These are phyloP conservation scores for Hystrix brachyura DNA, from an alignment of 2,113 vertebrate species.

Conservation along the genomic window DNA sequence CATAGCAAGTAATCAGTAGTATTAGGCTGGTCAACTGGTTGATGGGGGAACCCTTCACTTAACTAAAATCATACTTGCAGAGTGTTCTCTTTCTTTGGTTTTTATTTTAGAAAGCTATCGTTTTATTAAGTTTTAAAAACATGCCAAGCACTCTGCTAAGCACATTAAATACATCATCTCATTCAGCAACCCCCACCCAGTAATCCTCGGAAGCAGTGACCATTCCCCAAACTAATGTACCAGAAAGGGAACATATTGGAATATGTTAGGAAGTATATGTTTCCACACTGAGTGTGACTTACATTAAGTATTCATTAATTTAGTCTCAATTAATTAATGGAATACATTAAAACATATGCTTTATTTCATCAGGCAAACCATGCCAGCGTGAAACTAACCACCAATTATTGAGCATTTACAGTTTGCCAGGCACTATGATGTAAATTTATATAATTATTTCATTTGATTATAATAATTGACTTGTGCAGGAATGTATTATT, in stretches of 20 bases:
- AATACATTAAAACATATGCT: conserved; percentile 39
- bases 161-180: not conserved
- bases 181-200: not conserved
- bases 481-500: not conserved
- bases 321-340: conserved; percentile 63
- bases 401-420: conserved; percentile 49
- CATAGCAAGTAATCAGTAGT: not conserved
- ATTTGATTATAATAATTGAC: conserved; percentile 51
- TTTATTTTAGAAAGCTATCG: conserved; percentile 30
- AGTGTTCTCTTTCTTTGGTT: not conserved
- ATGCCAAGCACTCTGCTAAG: not conserved
- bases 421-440: not conserved
- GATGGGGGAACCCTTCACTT: not conserved
- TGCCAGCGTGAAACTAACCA: conserved; percentile 59
- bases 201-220: not conserved
- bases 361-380: conserved; percentile 64
- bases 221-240: conserved; percentile 4
- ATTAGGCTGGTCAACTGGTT: not conserved
- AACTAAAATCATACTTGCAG: conserved; percentile 17
- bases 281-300: conserved; percentile 42
- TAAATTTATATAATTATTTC: conserved; percentile 47
- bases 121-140: conserved; percentile 16
- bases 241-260: conserved; percentile 38
- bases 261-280: conserved; percentile 31
- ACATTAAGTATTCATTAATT: conserved; percentile 67